A percentile compares a stretch with the other conserved stretches of the same genome.
phyloP scores from a whole-genome alignment of 92 coral and sea anemone genomes.

The Meandrina meandrites region DNA sequence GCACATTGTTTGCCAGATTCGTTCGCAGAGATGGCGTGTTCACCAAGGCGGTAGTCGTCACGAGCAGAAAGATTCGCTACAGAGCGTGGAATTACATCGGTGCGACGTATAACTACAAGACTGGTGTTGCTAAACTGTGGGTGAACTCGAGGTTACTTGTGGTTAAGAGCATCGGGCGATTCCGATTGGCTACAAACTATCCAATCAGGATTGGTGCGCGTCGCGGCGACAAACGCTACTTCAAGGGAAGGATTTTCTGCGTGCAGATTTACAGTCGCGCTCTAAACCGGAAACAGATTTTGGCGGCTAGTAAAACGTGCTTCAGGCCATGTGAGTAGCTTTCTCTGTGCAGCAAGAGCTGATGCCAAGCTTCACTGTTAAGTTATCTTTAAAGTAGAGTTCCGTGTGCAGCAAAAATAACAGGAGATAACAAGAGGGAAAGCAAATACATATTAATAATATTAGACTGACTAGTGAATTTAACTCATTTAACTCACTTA shows the following conservation, averaged over 20 bases:
- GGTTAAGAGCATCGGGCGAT: constrained; percentile 57
- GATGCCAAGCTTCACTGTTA: no score
- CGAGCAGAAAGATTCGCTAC: constrained; percentile 53
- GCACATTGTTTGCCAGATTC: constrained; percentile 66
- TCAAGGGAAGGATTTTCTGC: constrained; percentile 71
- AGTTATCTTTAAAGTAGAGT: no score
- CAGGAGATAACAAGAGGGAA: no score
- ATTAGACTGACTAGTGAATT: no score
- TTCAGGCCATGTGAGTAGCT: constrained; percentile 49
- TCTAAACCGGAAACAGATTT: constrained; percentile 47
- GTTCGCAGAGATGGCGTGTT: constrained; percentile 66
- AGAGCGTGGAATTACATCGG: constrained; percentile 75
- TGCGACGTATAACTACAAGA: constrained; percentile 64
- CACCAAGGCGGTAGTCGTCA: constrained; percentile 54
- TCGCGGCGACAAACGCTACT: constrained; percentile 62
- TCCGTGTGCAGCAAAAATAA: no score
- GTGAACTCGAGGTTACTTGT: constrained; percentile 62
- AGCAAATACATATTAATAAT: no score
- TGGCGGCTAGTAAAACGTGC: constrained; percentile 66
- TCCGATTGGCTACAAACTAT: constrained; percentile 66
- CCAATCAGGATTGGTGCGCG: constrained; percentile 72
- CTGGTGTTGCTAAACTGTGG: constrained; percentile 70
- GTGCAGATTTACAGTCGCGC: constrained; percentile 75
- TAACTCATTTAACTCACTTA: neutral
- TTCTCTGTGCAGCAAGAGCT: no score